Evolutionary conservation across 2,888 invertebrate genomes (phyloP), one percentile per base, ranked within the genome.

Genomic region (Hanleya hanleyi): DNA sequence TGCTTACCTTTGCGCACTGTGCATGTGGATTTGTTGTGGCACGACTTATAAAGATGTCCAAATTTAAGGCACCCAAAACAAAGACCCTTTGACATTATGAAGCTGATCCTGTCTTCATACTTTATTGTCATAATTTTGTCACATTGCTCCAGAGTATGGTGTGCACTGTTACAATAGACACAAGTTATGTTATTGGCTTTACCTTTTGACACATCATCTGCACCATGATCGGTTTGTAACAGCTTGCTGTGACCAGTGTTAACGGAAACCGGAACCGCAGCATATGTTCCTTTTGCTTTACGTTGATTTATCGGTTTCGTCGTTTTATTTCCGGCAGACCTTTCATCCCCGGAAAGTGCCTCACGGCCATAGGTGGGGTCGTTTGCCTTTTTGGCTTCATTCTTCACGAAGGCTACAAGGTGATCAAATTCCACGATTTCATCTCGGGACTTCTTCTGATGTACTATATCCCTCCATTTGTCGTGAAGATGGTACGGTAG

Each of bases 301-400:
- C n/a, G n/a, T n/a, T n/a, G n/a, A n/a, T n/a, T n/a, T n/a, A n/a
- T n/a, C n/a, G n/a, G n/a, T n/a, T n/a, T n/a, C n/a, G n/a, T n/a
- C n/a, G n/a, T n/a, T 29, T 57, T 57, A 26, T 4, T 29, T 26
- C 33, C 26, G 15, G 15, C 15, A 26, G 29, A 22, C 61, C 29
- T 9, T 29, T 57, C 1, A 15, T 47, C 47, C 22, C 22, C n/a
- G 47, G 22, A 12, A 47, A 35, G 33, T n/a, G 73, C 69, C 5
- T 69, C 64, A 37, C 65, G 49, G n/a, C 65, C 73, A 69, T 65
- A 73, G 32, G 67, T 18, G 7, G 73, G 73, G 51, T 73, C 73
- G 33, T 69, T 69, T 32, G 50, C 64, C 70, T 64, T 70, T 50
- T 65, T 64, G 18, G 64, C 32, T n/a, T 65, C 49, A 32, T 65